phyloP scores from a whole-genome alignment of 1,140 invertebrate genomes.

The Paramacrobiotus metropolitanus region DNA sequence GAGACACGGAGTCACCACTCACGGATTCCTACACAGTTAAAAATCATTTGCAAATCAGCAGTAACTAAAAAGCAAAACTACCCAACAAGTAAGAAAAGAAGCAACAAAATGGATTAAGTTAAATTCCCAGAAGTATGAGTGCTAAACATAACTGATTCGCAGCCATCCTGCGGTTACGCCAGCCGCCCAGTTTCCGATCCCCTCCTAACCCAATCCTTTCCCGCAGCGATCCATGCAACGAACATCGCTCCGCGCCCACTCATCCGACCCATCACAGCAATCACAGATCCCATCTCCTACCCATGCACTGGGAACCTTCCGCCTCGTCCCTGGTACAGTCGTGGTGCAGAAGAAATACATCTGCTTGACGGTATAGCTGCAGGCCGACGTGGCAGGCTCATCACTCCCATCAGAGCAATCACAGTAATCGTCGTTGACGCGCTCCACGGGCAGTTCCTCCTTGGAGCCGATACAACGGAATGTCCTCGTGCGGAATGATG shows the following conservation, averaged over 20 bases:
- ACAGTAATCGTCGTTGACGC: slow-evolving; percentile 17
- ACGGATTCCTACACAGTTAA: too few relatives aligned
- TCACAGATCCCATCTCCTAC: slow-evolving; percentile 31
- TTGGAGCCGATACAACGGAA: slow-evolving; percentile 24
- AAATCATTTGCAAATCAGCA: too few relatives aligned
- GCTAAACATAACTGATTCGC: too few relatives aligned
- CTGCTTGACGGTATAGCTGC: slow-evolving; percentile 6
- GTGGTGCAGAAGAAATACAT: not conserved
- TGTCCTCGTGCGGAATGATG: not conserved
- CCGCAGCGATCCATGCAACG: too few relatives aligned
- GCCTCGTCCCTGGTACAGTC: not conserved
- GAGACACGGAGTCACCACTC: too few relatives aligned
- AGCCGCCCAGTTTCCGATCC: too few relatives aligned
- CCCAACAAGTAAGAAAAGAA: too few relatives aligned
- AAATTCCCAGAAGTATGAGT: too few relatives aligned
- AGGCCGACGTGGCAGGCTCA: slow-evolving; percentile 20
- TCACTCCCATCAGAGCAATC: slow-evolving; percentile 16
- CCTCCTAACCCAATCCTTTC: too few relatives aligned
- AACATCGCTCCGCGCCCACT: slow-evolving; percentile 24
- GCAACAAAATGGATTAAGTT: too few relatives aligned
- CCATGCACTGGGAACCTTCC: slow-evolving; percentile 15
- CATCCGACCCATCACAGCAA: slow-evolving; percentile 55
- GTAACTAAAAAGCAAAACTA: too few relatives aligned
- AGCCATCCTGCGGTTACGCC: too few relatives aligned
- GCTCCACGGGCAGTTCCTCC: slow-evolving; percentile 18